Evolutionary conservation across 2,113 vertebrate species (phyloP).

Genomic region (Theropithecus gelada): DNA sequence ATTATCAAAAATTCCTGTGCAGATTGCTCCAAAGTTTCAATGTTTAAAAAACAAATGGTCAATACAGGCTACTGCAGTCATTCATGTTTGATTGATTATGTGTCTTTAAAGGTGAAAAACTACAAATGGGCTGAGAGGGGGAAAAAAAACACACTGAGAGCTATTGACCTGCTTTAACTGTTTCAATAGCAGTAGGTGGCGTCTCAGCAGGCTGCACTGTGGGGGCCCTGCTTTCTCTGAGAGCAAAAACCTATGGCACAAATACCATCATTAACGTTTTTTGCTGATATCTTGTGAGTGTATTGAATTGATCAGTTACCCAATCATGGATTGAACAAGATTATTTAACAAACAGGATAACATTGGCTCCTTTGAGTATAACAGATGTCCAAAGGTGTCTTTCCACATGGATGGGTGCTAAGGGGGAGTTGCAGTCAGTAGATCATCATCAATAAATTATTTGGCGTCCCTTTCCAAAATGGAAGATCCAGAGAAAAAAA

Average conservation of each 20-base stretch:
- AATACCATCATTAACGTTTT: not conserved
- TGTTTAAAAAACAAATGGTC: slow-evolving; percentile 40
- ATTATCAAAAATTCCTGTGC: not conserved
- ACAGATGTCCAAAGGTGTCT: no score
- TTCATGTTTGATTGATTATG: slow-evolving; percentile 65
- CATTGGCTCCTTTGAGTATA: no score
- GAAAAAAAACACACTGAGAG: not conserved
- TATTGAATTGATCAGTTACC: not conserved
- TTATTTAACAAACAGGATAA: not conserved
- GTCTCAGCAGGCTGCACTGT: not conserved
- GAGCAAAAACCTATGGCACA: not conserved
- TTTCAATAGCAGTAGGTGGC: not conserved
- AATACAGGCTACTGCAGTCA: not conserved
- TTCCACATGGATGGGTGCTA: not conserved
- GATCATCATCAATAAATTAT: not conserved
- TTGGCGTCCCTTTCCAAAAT: not conserved
- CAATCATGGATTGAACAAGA: not conserved
- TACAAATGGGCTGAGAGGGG: slow-evolving; percentile 58
- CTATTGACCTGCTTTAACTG: not conserved
- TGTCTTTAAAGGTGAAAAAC: slow-evolving; percentile 65
- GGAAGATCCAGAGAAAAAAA: no score
- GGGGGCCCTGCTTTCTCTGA: no score
- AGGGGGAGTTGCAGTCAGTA: accelerated
- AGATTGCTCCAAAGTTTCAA: not conserved
- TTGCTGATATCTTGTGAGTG: not conserved